Percentiles rank a stretch among this genome's conserved stretches.
phyloP scores from a whole-genome alignment of 1,140 invertebrate species.

The Drosophila hydei region DNA sequence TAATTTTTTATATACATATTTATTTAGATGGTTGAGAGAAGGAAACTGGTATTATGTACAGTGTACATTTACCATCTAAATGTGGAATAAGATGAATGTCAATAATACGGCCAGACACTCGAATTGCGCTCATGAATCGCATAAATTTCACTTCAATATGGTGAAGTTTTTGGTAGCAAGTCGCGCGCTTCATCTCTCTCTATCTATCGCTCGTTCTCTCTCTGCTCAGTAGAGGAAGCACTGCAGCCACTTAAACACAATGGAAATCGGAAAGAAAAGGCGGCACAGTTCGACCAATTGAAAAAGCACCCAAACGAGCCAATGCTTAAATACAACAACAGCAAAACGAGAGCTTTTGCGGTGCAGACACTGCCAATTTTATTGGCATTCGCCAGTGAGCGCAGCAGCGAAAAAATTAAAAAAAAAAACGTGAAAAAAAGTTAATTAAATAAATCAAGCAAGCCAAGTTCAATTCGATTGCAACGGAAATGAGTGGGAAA shows the following conservation, averaged over 20 bases:
- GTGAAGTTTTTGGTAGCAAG: not conserved
- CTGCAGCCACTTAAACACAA: conserved; percentile 63
- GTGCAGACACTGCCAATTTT: conserved; percentile 53
- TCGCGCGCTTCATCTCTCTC: not conserved
- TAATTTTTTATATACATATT: no score
- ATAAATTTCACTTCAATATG: conserved; percentile 40
- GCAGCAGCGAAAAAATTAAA: not conserved
- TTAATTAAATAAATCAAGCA: conserved; percentile 82
- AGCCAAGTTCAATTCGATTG: conserved; percentile 78
- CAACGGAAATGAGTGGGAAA: conserved; percentile 78
- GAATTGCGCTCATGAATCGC: conserved; percentile 22
- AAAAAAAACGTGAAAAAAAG: conserved; percentile 49
- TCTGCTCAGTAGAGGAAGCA: conserved; percentile 36
- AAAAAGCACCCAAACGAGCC: conserved; percentile 16
- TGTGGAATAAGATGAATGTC: not conserved
- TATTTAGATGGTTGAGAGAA: no score
- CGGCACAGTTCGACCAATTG: conserved; percentile 28
- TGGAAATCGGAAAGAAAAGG: conserved; percentile 38
- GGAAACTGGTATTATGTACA: no score
- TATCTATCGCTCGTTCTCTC: not conserved
- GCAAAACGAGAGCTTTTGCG: conserved; percentile 34
- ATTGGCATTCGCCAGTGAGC: conserved; percentile 24
- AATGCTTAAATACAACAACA: conserved; percentile 18
- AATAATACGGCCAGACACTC: conserved; percentile 5
- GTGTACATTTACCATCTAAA: not conserved